Base-by-base conservation (phyloP, 2,888 invertebrate species). In the Nematopogon swammerdamellus region DNA sequence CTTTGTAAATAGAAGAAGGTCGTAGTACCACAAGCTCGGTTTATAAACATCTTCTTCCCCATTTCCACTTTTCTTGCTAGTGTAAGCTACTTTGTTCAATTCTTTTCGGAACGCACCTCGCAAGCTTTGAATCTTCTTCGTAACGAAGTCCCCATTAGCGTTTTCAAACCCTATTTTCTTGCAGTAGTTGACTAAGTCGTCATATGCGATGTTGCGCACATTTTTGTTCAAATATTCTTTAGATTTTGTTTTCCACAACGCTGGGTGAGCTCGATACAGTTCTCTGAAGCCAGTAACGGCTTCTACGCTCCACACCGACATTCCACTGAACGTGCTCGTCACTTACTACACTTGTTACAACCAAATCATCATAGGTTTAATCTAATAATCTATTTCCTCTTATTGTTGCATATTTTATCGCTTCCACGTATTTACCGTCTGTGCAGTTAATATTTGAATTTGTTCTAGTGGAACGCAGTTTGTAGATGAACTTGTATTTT, bases 1-100 rank as follows among this genome's bases (percentile, higher is more conserved):
- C 46, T 45, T 54, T 29, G 52, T 51, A 50, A 56, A 57, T 48
- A 53, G 44, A 45, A 57, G 50, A 44, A 48, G 18, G 36, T 52
- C 54, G 44, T 47, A 57, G 49, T 55, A 56, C 55, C 55, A 55
- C 25, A 25, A 25, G 25, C 5, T 25, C 5, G 25, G 25, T 8
- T 25, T 25, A 45, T 55, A 54, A 17, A 54, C 11, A 18, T 52
- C 55, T 18, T 52, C 51, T n/a, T 19, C 5, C 18, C 46, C 46
- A 44, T 48, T 17, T 16, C 52, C 54, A 44, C 43, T 47, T 50
- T 50, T 47, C 46, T 53, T 18, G 11, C 43, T 11, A 49, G 52
- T 16, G 16, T 18, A 19, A 46, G 42, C 11, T 52, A 25, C 49
- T 53, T 55, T 49, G 4, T 49, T 51, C 17, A 52, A 2, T 46